A percentile compares a stretch with the other conserved stretches of the same genome.
Evolutionary conservation across 2,888 invertebrate species (phyloP).

Genomic region (Chydorus sphaericus): DNA sequence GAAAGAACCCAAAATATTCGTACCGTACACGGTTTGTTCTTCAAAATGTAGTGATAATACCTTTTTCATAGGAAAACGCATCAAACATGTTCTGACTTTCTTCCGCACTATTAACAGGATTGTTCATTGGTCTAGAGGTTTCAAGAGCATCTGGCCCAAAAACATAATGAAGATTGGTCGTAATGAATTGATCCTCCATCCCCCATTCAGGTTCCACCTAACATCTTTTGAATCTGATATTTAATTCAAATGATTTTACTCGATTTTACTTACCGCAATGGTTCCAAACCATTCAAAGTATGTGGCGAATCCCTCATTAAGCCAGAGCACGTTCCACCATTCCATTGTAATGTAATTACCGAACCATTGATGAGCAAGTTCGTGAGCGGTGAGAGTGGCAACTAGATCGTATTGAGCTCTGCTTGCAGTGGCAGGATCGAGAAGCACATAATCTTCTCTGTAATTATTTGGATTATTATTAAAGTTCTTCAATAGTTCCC

Average conservation of each 20-base stretch:
- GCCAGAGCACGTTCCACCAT: conserved; percentile 39
- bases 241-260: too few species aligned
- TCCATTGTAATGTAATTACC: conserved; percentile 69
- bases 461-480: too few species aligned
- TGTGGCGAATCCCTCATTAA: conserved; percentile 28
- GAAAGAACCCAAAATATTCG: too few species aligned
- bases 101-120: conserved; percentile 22
- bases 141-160: conserved; percentile 62
- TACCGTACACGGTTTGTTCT: too few species aligned
- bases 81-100: conserved; percentile 27
- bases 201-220: conserved; percentile 52
- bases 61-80: conserved; percentile 27
- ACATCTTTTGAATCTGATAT: too few species aligned
- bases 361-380: conserved; percentile 71
- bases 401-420: too few species aligned
- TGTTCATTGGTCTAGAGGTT: conserved; percentile 40
- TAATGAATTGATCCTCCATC: conserved; percentile 61
- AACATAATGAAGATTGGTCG: conserved; percentile 59
- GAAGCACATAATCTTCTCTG: too few species aligned
- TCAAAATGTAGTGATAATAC: too few species aligned
- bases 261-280: too few species aligned
- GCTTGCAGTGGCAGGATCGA: too few species aligned
- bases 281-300: conserved; percentile 23
- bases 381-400: conserved; percentile 43
- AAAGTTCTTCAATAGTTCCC: too few species aligned